Percentiles rank a stretch among this genome's conserved stretches.
phyloP scores from a whole-genome alignment of 2,888 invertebrate species.

The Scotopteryx bipunctaria region DNA sequence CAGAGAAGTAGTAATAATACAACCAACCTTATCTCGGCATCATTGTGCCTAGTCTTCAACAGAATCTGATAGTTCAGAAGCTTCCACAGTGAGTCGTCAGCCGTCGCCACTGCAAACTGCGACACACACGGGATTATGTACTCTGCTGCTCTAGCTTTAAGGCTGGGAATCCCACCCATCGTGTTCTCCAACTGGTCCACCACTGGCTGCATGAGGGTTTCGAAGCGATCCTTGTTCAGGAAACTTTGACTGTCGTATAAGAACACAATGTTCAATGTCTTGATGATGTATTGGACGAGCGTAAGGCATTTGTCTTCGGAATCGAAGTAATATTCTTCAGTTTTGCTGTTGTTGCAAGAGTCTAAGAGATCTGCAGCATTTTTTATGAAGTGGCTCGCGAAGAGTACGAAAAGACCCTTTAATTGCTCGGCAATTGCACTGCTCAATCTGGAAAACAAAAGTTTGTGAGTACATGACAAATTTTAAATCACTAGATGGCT shows the following conservation, averaged over 20 bases:
- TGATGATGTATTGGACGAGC: conserved; percentile 88
- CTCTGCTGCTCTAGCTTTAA: conserved; percentile 83
- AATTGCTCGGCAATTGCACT: conserved; percentile 90
- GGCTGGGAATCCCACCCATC: conserved; percentile 83
- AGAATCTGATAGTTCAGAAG: conserved; percentile 94
- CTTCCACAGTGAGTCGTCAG: conserved; percentile 95
- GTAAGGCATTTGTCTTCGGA: conserved; percentile 82
- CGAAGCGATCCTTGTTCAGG: conserved; percentile 92
- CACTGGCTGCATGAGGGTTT: conserved; percentile 92
- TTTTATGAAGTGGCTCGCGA: conserved; percentile 92
- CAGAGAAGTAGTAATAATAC: no score
- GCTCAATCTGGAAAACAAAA: conserved; percentile 84
- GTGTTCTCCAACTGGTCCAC: conserved; percentile 94
- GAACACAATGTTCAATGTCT: conserved; percentile 90
- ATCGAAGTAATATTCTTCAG: conserved; percentile 76
- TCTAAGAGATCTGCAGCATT: conserved; percentile 90
- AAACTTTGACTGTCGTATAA: conserved; percentile 92
- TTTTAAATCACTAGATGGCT: no score
- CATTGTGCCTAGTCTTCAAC: conserved; percentile 91
- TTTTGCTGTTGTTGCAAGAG: conserved; percentile 86
- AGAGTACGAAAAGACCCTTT: conserved; percentile 94
- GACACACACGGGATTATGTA: conserved; percentile 91
- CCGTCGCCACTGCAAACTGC: conserved; percentile 91
- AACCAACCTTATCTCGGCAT: conserved; percentile 85
- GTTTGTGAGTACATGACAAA: no score